Evolutionary conservation across 2,113 vertebrate genomes (phyloP).

Genomic region (Pithys albifrons): DNA sequence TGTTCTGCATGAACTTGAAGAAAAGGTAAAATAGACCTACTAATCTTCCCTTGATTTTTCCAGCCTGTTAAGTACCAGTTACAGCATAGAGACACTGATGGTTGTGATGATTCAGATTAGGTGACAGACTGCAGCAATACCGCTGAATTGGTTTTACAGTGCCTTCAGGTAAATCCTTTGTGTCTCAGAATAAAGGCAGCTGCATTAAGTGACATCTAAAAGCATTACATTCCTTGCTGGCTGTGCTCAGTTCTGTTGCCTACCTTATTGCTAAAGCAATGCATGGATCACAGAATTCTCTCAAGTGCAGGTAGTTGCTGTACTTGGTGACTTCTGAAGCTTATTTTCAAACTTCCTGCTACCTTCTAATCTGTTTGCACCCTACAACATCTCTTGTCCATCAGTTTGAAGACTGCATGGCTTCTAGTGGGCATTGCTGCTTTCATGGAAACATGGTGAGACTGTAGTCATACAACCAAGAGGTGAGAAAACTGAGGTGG

Average conservation of each 20-base stretch:
- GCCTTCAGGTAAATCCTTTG: conserved; percentile 31
- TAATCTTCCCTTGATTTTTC: neutral
- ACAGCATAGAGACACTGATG: neutral
- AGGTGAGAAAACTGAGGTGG: neutral
- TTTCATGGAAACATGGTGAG: neutral
- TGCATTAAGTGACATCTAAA: neutral
- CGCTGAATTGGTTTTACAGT: neutral
- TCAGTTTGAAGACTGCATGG: accelerated
- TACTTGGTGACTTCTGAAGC: neutral
- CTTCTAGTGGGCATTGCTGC: neutral
- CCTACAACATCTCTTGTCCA: neutral
- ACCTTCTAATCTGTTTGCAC: neutral
- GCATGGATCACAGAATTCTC: neutral
- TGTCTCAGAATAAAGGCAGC: neutral
- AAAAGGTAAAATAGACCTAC: neutral
- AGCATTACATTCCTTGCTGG: neutral
- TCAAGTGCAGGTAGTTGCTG: neutral
- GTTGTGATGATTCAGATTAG: neutral
- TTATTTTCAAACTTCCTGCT: neutral
- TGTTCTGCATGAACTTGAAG: neutral
- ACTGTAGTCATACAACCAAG: neutral
- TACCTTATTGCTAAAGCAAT: neutral
- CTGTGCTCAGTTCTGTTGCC: neutral
- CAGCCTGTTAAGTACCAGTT: conserved; percentile 18
- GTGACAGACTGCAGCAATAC: neutral